These are phyloP conservation scores for Euura saliciscinereae DNA, from an alignment of 1,140 invertebrate species.

Conservation along the genomic window DNA sequence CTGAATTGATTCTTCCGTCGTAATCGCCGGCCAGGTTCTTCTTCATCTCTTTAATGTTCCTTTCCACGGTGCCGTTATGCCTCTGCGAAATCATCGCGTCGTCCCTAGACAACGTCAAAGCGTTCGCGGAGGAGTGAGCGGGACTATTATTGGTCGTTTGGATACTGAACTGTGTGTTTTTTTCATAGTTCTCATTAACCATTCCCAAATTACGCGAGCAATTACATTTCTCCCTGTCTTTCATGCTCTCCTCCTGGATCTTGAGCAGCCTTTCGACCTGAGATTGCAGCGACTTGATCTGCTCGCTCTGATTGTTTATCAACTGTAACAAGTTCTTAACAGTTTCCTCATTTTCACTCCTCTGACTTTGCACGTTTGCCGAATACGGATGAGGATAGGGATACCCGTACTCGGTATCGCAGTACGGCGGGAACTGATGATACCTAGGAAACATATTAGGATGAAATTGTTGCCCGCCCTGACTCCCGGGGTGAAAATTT, in stretches of 20 bases:
- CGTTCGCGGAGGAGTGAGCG: not conserved
- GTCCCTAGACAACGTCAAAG: not conserved
- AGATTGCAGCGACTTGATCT: constrained; percentile 48
- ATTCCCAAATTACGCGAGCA: constrained; percentile 19
- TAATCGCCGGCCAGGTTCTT: not conserved
- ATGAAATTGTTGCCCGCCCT: not conserved
- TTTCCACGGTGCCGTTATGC: not conserved
- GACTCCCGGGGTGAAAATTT: not conserved
- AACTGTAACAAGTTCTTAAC: constrained; percentile 46
- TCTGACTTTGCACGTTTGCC: not conserved
- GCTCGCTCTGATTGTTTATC: constrained; percentile 49
- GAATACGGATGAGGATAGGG: constrained; percentile 20
- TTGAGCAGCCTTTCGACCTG: constrained; percentile 49
- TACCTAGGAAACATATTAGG: not conserved
- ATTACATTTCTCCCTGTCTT: constrained; percentile 31
- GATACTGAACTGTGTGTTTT: not conserved
- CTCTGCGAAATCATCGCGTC: not conserved
- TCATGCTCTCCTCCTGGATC: constrained; percentile 45
- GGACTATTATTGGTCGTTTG: not conserved
- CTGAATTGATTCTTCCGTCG: not conserved
- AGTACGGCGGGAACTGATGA: constrained; percentile 18
- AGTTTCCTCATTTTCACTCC: constrained; percentile 42
- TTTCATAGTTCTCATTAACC: not conserved
- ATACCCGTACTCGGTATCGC: constrained; percentile 21
- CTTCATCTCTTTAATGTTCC: not conserved